A percentile compares a stretch with the other conserved stretches of the same genome.
phyloP scores from a whole-genome alignment of 2,888 invertebrate genomes.

The Smittia sp. region DNA sequence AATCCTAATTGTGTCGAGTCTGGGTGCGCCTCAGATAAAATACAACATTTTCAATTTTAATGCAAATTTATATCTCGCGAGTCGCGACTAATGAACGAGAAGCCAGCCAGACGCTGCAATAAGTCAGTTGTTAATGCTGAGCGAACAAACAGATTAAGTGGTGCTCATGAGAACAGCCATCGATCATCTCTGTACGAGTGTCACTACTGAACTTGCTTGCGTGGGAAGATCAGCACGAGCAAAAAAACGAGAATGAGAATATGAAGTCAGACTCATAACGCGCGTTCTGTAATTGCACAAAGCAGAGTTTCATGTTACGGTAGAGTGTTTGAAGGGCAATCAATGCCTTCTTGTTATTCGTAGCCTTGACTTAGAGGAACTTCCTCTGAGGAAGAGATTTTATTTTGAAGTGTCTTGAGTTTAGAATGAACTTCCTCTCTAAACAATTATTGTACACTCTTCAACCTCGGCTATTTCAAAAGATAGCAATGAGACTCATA shows the following conservation, averaged over 20 bases:
- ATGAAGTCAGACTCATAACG: no score
- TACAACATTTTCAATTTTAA: background rate
- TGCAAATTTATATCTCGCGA: background rate
- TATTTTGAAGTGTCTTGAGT: no score
- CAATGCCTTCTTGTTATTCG: no score
- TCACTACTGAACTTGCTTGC: background rate
- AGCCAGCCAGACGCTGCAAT: background rate
- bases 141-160: background rate
- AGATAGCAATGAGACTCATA: no score
- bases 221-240: background rate
- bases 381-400: no score
- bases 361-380: no score
- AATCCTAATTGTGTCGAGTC: background rate
- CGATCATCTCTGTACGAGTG: background rate
- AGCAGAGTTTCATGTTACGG: no score
- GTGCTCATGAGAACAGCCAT: background rate
- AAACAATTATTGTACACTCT: background rate
- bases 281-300: no score
- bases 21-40: background rate
- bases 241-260: no score
- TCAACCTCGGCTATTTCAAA: no score
- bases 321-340: no score
- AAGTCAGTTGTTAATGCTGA: background rate
- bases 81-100: background rate
- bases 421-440: background rate